Base-by-base conservation (phyloP, 2,113 vertebrate genomes). In the Pangasianodon hypophthalmus region DNA sequence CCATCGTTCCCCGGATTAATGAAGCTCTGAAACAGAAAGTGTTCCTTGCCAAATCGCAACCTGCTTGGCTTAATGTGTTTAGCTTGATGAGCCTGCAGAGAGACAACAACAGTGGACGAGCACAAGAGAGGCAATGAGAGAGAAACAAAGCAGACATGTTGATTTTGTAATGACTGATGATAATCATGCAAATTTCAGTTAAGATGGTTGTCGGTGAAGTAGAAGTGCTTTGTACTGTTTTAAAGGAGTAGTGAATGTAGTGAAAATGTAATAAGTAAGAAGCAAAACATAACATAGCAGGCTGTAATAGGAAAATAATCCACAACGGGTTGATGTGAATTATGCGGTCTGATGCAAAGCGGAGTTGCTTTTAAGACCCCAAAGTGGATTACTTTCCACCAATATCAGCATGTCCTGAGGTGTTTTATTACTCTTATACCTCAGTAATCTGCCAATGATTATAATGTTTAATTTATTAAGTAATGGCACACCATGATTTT, bases 1-100 rank as follows among this genome's bases (percentile, higher is more conserved):
- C 60, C 77, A 83, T 90, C 77, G 82, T 79, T 58, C 69, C 67
- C 60, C 44, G 46, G 67, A 92, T 92, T 92, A 92, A 92, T 92
- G 89, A 90, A 87, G 87, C 77, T 88, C 87, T 56, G 67, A 88
- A 86, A 92, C 81, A 91, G 85, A 89, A 89, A 60, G 48, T 81
- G 81, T 88, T 67, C 60, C 64, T 85, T 69, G 91, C 87, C 64
- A 46, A 88, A 89, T 92, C 54, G 64, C 85, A 56, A 56, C 29
- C 50, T 82, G 50, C 16, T 83, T 19, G 50, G 58, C 62, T 56
- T 92, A 92, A 92, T 90, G 67, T 56, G 79, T 50, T 87, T 46
- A 54, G 64, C 85, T 64, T 92, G 87, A 89, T 89, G 85, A 92
- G 91, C 87, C 80, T 54, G 48, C 71, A 80, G 60, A 89, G 85